Base-by-base conservation (phyloP, 1,140 invertebrate genomes). In the Thrips palmi region DNA sequence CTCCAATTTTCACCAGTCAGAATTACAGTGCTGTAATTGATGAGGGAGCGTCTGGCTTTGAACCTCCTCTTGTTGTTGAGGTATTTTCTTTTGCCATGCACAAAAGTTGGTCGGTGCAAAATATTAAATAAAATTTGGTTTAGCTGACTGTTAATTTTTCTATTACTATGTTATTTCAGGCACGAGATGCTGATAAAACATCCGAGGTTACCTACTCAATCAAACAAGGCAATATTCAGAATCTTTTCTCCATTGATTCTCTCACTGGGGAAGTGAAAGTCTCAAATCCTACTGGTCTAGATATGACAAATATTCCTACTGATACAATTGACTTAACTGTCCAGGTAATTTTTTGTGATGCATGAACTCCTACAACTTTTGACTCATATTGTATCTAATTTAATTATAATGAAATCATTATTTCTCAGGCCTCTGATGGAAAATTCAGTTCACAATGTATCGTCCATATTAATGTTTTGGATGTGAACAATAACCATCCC, bases 401-500 rank as follows among this genome's bases (percentile, higher is more conserved):
- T 10, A 29, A 40, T 29, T 14, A 27, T 28, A 20, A 0, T 18
- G 14, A 27, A 35, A 39, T 14, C 24, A 34, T 15, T 18, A 18
- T 35, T 39, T 34, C 33, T n/a, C 52, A 78, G 66, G 82, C 80
- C 1, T 78, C 64, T 49, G 83, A 87, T 52, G 79, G 80, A 0
- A 65, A 68, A 21, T 79, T 70, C 42, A 70, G 70, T 37, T 66
- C 74, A 20, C 71, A 69, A 4, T 72, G 76, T 18, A 56, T 64
- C 11, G 75, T 87, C 1, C 76, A 78, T 45, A 74, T 88, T 11
- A 71, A 67, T 1, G 69, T 89, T 0, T 63, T 74, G 6, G 86
- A 92, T 57, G 76, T 87, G 2, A 92, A 92, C 56, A 86, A 91
- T 50, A 81, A 88, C 54, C 63, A 66, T 4, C 86, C 86, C 2